These are phyloP conservation scores for Syrphus vitripennis DNA, from an alignment of 2,888 invertebrate genomes.

Conservation along the genomic window DNA sequence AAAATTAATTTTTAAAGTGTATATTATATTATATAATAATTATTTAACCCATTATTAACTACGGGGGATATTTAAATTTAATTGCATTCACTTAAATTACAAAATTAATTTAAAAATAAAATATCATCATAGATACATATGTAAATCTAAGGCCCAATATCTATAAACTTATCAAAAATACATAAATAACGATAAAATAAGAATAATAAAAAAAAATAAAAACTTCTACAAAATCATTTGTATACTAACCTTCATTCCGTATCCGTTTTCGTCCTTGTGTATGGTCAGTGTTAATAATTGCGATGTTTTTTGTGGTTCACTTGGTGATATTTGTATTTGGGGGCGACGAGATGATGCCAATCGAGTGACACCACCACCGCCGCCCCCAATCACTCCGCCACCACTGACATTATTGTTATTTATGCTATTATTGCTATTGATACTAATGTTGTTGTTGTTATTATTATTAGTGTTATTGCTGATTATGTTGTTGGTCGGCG, in stretches of 20 bases:
- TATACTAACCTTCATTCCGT: conserved; percentile 80
- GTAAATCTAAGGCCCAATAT: neutral
- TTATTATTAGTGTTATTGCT: conserved; percentile 24
- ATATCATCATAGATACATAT: too few species aligned
- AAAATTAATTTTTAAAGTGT: too few species aligned
- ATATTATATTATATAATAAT: too few species aligned
- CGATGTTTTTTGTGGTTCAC: conserved; percentile 78
- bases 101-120: neutral
- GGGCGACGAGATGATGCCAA: conserved; percentile 76
- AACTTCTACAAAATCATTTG: neutral
- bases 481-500: conserved; percentile 38
- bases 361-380: conserved; percentile 73
- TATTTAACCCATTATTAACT: too few species aligned
- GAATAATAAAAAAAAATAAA: conserved; percentile 7
- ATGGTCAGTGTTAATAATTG: conserved; percentile 80
- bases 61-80: neutral
- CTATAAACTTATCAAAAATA: neutral
- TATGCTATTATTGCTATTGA: conserved; percentile 60
- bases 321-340: conserved; percentile 75
- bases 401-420: conserved; percentile 68
- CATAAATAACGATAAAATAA: neutral
- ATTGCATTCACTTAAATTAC: neutral
- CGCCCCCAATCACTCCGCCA: conserved; percentile 70
- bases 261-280: conserved; percentile 81
- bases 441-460: conserved; percentile 54